These are phyloP conservation scores for Sebastes schlegelii DNA, from an alignment of 2,113 vertebrate species.

Conservation along the genomic window DNA sequence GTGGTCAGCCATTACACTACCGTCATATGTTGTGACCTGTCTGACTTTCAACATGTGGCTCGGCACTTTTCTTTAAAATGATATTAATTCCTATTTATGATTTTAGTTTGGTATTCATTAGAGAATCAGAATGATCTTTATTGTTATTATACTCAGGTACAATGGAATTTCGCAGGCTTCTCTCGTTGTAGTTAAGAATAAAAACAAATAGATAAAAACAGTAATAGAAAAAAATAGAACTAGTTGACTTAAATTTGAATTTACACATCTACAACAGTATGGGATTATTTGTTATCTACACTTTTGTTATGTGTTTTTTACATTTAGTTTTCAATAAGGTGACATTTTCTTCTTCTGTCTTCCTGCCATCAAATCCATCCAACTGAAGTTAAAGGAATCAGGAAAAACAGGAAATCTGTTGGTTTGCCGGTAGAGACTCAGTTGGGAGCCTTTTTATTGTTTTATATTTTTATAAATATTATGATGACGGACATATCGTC, in stretches of 20 bases:
- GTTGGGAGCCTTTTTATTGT: background rate
- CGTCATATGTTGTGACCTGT: background rate
- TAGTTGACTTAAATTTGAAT: too few relatives aligned
- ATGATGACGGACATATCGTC: background rate
- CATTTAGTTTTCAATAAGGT: background rate
- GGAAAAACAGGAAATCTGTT: background rate
- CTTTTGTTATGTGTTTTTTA: too few relatives aligned
- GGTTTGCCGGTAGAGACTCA: background rate
- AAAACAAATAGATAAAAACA: too few relatives aligned
- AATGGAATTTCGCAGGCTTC: too few relatives aligned
- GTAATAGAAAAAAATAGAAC: too few relatives aligned
- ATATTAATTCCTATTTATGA: background rate
- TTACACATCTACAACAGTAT: too few relatives aligned
- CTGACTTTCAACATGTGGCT: background rate
- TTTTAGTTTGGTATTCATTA: background rate
- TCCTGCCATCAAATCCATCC: background rate
- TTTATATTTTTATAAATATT: background rate
- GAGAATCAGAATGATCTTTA: too few relatives aligned
- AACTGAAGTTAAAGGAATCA: background rate
- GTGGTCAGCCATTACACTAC: too few relatives aligned
- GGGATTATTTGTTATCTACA: too few relatives aligned
- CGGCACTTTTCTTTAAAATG: background rate
- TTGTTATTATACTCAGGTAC: too few relatives aligned
- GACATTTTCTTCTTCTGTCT: background rate
- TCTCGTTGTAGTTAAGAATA: too few relatives aligned